These are phyloP conservation scores for Drosophila differens DNA, from an alignment of 2,888 invertebrate genomes.

Conservation along the genomic window DNA sequence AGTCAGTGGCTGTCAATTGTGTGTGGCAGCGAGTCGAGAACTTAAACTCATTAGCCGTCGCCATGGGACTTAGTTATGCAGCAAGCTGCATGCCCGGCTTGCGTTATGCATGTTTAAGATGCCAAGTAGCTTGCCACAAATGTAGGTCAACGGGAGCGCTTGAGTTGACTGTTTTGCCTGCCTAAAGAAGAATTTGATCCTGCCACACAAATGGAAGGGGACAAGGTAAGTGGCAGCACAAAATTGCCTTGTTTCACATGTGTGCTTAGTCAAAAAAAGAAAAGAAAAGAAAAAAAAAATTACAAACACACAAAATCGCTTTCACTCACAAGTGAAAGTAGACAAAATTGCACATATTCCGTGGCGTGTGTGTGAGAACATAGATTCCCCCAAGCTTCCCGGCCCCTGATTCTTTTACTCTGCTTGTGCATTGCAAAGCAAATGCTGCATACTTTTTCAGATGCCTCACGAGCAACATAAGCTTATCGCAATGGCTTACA, in stretches of 20 bases:
- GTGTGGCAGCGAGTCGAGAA: conserved; percentile 64
- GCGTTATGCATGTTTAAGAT: conserved; percentile 70
- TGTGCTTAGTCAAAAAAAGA: conserved; percentile 14
- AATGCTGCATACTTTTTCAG: conserved; percentile 59
- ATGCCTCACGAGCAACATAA: conserved; percentile 24
- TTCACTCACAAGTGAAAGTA: conserved; percentile 63
- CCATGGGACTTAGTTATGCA: conserved; percentile 69
- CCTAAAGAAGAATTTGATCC: conserved; percentile 34
- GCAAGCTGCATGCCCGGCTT: conserved; percentile 22
- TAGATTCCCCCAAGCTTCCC: conserved; percentile 1
- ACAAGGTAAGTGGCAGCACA: conserved; percentile 42
- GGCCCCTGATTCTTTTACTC: not conserved
- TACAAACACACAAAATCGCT: conserved; percentile 62
- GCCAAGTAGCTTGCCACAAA: conserved; percentile 71
- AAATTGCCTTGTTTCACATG: conserved; percentile 65
- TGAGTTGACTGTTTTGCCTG: conserved; percentile 30
- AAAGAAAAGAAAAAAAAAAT: too few relatives aligned
- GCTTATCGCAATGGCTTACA: conserved; percentile 40
- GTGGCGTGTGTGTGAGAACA: conserved; percentile 7
- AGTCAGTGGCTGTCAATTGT: conserved; percentile 65
- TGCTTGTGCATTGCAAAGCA: conserved; percentile 31
- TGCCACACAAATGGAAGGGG: not conserved
- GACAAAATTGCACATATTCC: conserved; percentile 47
- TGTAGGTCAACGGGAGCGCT: conserved; percentile 65
- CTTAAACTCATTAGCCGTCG: conserved; percentile 77